Percentiles rank a stretch among this genome's conserved stretches.
phyloP scores from a whole-genome alignment of 2,113 vertebrate genomes.

The Tragelaphus imberbis region DNA sequence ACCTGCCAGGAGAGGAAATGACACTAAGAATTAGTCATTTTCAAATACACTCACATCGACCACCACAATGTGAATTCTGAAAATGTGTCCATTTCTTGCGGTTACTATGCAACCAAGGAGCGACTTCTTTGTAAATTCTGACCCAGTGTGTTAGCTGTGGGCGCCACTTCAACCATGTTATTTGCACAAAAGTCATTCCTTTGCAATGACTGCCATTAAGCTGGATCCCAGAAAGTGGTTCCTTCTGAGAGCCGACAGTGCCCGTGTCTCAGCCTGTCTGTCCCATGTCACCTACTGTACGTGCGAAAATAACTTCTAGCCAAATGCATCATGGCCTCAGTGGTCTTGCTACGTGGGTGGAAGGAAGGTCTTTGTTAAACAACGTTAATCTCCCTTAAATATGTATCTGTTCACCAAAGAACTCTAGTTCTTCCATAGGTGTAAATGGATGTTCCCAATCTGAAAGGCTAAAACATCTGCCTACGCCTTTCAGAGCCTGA shows the following conservation, averaged over 20 bases:
- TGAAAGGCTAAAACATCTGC: background rate
- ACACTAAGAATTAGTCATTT: background rate
- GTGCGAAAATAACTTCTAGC: background rate
- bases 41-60: background rate
- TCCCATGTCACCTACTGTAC: background rate
- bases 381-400: background rate
- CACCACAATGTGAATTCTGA: background rate
- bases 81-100: background rate
- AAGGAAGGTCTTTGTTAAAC: background rate
- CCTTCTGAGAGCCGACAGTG: background rate
- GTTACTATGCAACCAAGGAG: background rate
- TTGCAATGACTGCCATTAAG: background rate
- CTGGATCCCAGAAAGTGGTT: background rate
- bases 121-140: background rate
- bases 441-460: background rate
- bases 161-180: background rate
- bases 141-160: background rate
- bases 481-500: background rate
- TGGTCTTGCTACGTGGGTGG: background rate
- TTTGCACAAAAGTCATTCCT: background rate
- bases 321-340: accelerated
- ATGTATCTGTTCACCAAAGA: background rate
- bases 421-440: background rate
- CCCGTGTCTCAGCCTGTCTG: accelerated
- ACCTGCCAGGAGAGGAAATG: background rate